Evolutionary conservation across 37 sponge, comb jelly and placozoan species (phyloP).

Genomic region (Halisarca cf. caerulea): DNA sequence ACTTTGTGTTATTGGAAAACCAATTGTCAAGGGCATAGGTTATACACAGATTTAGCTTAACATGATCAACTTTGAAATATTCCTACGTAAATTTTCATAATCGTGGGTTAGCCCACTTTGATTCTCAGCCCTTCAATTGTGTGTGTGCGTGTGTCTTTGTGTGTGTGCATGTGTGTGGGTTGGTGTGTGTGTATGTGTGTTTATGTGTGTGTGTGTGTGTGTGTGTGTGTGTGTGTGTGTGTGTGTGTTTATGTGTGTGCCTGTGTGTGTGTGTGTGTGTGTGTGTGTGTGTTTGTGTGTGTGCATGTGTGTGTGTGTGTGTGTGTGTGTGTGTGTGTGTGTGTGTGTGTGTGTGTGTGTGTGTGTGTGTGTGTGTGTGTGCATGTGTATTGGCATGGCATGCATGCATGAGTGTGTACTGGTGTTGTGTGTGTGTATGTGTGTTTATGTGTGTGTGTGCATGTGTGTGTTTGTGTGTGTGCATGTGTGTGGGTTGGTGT

Average conservation of each 20-base stretch:
- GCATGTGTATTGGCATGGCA: background rate
- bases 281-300: constrained; percentile 3
- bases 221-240: background rate
- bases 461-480: constrained; percentile 8
- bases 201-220: background rate
- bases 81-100: too few species aligned
- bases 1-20: too few species aligned
- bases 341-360: background rate
- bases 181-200: background rate
- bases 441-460: background rate
- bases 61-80: too few species aligned
- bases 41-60: too few species aligned
- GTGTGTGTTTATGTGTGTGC: background rate
- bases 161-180: background rate
- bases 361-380: constrained; percentile 6
- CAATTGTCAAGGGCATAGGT: too few species aligned
- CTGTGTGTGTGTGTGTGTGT: background rate
- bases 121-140: too few species aligned
- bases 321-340: too few species aligned
- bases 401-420: background rate
- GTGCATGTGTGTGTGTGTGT: too few species aligned
- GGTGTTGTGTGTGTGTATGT: background rate
- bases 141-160: background rate
- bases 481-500: background rate
- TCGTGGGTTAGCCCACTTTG: too few species aligned